Percentiles rank a stretch among this genome's conserved stretches.
Evolutionary conservation across 2,113 vertebrate genomes (phyloP).

Genomic region (Alaudala cheleensis): DNA sequence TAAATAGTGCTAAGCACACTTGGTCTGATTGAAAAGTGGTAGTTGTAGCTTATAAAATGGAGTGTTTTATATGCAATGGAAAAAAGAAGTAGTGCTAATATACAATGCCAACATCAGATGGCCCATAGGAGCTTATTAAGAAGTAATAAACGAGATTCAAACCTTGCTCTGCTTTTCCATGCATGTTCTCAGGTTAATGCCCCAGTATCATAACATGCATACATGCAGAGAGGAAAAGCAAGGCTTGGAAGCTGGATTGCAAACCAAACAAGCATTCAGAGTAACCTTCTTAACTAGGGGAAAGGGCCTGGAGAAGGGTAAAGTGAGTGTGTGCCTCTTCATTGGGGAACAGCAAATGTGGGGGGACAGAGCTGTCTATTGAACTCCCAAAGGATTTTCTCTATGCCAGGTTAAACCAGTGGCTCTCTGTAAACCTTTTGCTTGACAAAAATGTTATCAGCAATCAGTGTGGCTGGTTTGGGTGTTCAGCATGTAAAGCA

Average conservation of each 20-base stretch:
- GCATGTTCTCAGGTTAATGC: not conserved
- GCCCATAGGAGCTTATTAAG: constrained; percentile 27
- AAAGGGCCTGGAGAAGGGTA: not conserved
- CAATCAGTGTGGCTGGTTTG: not conserved
- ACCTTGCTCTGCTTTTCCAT: not conserved
- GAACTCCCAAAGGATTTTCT: constrained; percentile 40
- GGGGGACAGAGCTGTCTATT: not conserved
- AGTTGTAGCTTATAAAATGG: constrained; percentile 34
- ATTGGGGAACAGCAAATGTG: not conserved
- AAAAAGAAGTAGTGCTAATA: not conserved
- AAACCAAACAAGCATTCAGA: not conserved
- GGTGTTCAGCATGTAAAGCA: not conserved
- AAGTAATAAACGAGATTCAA: not conserved
- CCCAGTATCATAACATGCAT: not conserved
- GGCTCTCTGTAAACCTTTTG: not conserved
- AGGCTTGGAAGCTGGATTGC: not conserved
- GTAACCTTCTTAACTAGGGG: not conserved
- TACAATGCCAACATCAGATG: constrained; percentile 32
- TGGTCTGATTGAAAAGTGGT: constrained; percentile 41
- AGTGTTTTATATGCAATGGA: constrained; percentile 46
- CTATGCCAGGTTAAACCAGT: constrained; percentile 1
- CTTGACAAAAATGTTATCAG: not conserved
- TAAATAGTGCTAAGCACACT: constrained; percentile 72
- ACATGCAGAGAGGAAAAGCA: not conserved
- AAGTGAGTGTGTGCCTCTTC: not conserved